phyloP scores from a whole-genome alignment of 2,888 invertebrate genomes.

The Eupelmus urozonus region DNA sequence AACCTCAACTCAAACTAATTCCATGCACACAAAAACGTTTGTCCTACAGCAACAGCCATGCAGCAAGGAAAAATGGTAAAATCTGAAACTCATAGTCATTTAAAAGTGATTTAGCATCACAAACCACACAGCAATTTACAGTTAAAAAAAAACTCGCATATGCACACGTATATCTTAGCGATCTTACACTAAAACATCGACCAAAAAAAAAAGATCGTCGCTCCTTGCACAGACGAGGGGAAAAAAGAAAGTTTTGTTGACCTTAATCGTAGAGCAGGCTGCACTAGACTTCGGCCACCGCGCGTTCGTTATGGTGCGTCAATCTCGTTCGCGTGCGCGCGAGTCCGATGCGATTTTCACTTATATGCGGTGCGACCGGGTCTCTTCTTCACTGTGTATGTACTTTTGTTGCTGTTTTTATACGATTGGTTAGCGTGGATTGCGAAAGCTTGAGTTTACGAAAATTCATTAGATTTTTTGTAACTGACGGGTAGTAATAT shows the following conservation, averaged over 20 bases:
- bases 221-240: constrained; percentile 10
- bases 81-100: not conserved
- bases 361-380: not conserved
- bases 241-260: constrained; percentile 63
- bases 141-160: not conserved
- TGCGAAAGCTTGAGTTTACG: too few relatives aligned
- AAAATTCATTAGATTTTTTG: too few relatives aligned
- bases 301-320: constrained; percentile 53
- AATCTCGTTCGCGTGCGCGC: constrained; percentile 46
- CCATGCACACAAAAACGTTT: too few relatives aligned
- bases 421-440: too few relatives aligned
- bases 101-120: too few relatives aligned
- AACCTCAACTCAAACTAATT: too few relatives aligned
- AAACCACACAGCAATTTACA: constrained; percentile 2
- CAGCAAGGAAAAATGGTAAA: not conserved
- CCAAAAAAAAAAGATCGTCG: constrained; percentile 5
- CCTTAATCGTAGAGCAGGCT: constrained; percentile 60
- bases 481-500: too few relatives aligned
- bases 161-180: not conserved
- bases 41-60: too few relatives aligned
- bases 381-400: not conserved
- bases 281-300: constrained; percentile 34
- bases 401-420: too few relatives aligned
- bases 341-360: not conserved
- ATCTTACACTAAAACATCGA: not conserved